phyloP scores from a whole-genome alignment of 2,113 vertebrate genomes.

The Otolemur garnettii region DNA sequence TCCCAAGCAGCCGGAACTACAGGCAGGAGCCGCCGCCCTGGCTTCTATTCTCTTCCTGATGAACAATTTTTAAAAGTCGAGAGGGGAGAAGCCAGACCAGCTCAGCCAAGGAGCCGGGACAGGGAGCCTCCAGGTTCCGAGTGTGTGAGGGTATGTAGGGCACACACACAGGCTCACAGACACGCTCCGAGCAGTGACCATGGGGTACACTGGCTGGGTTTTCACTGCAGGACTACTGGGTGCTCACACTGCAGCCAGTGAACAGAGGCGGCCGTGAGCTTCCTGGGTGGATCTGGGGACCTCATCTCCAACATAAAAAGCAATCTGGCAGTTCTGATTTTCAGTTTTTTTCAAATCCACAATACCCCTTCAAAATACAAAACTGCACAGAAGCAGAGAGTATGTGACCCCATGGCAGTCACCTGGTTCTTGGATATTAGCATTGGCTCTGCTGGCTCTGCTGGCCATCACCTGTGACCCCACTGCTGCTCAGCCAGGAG shows the following conservation, averaged over 20 bases:
- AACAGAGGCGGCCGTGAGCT: fast-evolving
- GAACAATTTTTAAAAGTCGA: fast-evolving
- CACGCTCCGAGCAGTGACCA: not conserved
- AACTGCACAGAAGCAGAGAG: fast-evolving
- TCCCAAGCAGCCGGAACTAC: no score
- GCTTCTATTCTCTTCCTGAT: not conserved
- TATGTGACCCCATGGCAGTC: fast-evolving
- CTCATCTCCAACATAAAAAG: fast-evolving
- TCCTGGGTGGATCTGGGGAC: fast-evolving
- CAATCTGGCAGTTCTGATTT: not conserved
- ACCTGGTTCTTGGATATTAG: fast-evolving
- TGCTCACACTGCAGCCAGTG: not conserved
- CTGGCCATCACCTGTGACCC: no score
- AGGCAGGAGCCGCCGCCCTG: no score
- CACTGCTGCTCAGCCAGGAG: no score
- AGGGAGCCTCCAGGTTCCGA: not conserved
- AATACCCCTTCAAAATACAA: fast-evolving
- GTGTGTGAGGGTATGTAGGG: fast-evolving
- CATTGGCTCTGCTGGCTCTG: fast-evolving
- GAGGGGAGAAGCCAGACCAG: not conserved
- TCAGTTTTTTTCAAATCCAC: not conserved
- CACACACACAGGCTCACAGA: no score
- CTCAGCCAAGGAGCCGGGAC: not conserved
- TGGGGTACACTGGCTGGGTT: no score
- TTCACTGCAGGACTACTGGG: not conserved